phyloP scores from a whole-genome alignment of 2,888 invertebrate species.

The Hirudinaria manillensis region DNA sequence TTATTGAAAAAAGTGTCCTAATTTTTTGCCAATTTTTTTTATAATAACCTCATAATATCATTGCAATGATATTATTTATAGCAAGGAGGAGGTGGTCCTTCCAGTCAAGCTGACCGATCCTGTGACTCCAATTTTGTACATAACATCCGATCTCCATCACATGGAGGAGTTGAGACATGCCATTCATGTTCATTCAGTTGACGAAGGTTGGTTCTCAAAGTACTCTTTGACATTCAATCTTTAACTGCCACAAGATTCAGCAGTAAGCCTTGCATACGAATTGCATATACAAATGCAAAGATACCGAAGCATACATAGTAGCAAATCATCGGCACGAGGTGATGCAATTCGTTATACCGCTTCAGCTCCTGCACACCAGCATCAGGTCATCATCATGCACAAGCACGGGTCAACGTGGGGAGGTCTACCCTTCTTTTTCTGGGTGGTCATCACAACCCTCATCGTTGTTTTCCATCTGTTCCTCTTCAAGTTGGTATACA shows the following conservation, averaged over 20 bases:
- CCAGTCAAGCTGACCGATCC: conserved; percentile 87
- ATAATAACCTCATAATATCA: too few species aligned
- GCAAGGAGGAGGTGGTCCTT: conserved; percentile 60
- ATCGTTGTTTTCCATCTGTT: conserved; percentile 87
- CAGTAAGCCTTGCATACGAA: not conserved
- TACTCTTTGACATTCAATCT: not conserved
- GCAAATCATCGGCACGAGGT: not conserved
- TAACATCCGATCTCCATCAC: conserved; percentile 80
- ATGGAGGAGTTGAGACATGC: conserved; percentile 82
- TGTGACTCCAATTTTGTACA: conserved; percentile 79
- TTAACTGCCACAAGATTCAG: not conserved
- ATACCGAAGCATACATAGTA: not conserved
- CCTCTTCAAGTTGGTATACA: conserved; percentile 81
- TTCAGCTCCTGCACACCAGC: conserved; percentile 79
- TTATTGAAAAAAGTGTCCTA: too few species aligned
- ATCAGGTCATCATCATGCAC: conserved; percentile 81
- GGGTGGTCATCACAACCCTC: conserved; percentile 80
- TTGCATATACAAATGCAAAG: too few species aligned
- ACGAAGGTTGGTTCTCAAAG: conserved; percentile 59
- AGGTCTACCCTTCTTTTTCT: conserved; percentile 81
- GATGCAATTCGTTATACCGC: not conserved
- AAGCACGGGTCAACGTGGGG: conserved; percentile 83
- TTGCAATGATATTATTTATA: not conserved
- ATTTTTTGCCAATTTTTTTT: too few species aligned
- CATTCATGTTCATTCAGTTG: conserved; percentile 67